phyloP scores from a whole-genome alignment of 2,888 invertebrate species.

The Ypsolopha sequella region DNA sequence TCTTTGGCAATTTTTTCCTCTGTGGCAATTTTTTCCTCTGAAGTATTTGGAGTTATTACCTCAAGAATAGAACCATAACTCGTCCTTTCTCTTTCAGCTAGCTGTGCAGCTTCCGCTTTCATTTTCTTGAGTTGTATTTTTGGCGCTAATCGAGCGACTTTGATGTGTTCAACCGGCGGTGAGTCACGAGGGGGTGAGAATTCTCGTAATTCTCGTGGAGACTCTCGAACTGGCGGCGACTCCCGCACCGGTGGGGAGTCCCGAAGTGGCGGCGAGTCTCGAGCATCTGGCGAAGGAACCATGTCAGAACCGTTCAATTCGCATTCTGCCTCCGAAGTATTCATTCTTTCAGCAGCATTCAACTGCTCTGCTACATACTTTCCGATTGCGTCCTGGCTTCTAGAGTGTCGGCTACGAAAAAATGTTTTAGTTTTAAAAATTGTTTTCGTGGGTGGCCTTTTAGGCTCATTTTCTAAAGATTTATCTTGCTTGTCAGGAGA shows the following conservation, averaged over 20 bases:
- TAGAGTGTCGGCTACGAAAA: conserved; percentile 67
- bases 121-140: conserved; percentile 66
- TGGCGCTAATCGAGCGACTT: conserved; percentile 65
- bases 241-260: conserved; percentile 42
- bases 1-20: conserved; percentile 4
- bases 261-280: conserved; percentile 49
- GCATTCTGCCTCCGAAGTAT: conserved; percentile 42
- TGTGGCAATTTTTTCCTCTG: background rate
- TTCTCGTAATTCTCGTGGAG: no score
- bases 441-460: conserved; percentile 43
- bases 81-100: conserved; percentile 32
- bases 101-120: conserved; percentile 57
- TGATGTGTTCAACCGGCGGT: conserved; percentile 62
- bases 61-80: no score
- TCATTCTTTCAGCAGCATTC: conserved; percentile 56
- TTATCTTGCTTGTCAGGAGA: conserved; percentile 56
- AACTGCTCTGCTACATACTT: conserved; percentile 66
- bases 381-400: conserved; percentile 66
- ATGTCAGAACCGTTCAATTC: conserved; percentile 53
- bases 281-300: conserved; percentile 44
- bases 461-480: conserved; percentile 25
- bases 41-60: no score
- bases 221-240: no score
- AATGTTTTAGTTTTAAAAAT: conserved; percentile 68
- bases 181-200: conserved; percentile 27